Evolutionary conservation across 2,888 invertebrate species (phyloP), one percentile per base, ranked within the genome.

Genomic region (Microctonus aethiopoides): DNA sequence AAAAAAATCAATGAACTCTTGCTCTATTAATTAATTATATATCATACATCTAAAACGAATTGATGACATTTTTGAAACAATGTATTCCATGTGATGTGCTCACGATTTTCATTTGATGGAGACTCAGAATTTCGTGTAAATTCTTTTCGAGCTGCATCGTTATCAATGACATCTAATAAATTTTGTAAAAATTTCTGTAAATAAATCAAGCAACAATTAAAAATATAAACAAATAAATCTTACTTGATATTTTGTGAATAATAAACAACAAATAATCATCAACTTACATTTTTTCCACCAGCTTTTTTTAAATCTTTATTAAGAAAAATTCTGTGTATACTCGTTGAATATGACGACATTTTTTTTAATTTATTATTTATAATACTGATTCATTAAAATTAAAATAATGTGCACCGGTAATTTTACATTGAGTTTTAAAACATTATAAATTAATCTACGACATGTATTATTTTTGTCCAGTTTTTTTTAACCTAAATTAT

Each of bases 181-280:
- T 72, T 68, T 9, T 68, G 41, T 4, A 80, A 73, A 54, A 76
- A 79, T 76, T 73, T 80, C 84, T 84, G 32, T 13, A 77, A 77
- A 77, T 51, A 57, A 32, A 54, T 54, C 3, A 54, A 24, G 26
- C 65, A 56, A 29, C 60, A 57, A 36, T 64, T 39, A 16, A 22
- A 32, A n/a, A 62, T 39, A 46, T 41, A 34, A n/a, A 16, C 51
- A 56, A 39, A 59, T 54, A 22, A 36, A 22, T 52, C 41, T 54
- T 10, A 60, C 7, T 46, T 52, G 1, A 29, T 41, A 61, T 39
- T 13, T 16, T 9, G 29, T 29, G 11, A 5, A 54, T 24, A 57
- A 9, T 22, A 34, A 11, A 32, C 24, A 52, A 16, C 32, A 63
- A 41, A 64, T 59, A 70, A 36, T 66, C 7, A 29, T 29, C 7